Evolutionary conservation across 2,888 invertebrate genomes (phyloP).

Genomic region (Tetanocera ferruginea): DNA sequence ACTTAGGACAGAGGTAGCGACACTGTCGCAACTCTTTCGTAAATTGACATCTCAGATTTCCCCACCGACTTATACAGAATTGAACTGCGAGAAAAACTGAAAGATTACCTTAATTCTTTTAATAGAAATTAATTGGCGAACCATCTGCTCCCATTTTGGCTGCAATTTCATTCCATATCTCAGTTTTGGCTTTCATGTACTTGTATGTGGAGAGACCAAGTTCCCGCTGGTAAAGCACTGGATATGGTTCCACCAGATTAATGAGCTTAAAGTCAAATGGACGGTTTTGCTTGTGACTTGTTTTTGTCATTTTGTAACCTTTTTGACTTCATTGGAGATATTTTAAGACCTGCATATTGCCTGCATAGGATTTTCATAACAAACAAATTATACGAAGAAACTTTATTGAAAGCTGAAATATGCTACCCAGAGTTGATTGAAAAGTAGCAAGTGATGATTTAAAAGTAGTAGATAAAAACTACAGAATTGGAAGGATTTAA

Average conservation of each 20-base stretch:
- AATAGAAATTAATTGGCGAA: conserved; percentile 31
- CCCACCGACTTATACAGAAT: conserved; percentile 63
- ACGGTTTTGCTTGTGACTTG: conserved; percentile 63
- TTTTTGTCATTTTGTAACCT: conserved; percentile 47
- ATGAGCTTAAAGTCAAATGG: conserved; percentile 64
- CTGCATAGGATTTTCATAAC: not conserved
- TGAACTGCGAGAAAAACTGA: conserved; percentile 50
- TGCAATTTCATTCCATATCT: conserved; percentile 59
- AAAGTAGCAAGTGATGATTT: no score
- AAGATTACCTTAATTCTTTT: no score
- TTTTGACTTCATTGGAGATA: not conserved
- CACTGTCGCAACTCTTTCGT: conserved; percentile 58
- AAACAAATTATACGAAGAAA: not conserved
- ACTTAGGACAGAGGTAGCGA: conserved; percentile 50
- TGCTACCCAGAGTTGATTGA: no score
- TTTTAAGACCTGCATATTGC: not conserved
- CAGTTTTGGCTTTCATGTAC: conserved; percentile 59
- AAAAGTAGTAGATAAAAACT: no score
- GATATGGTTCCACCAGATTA: conserved; percentile 59
- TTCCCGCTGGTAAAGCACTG: conserved; percentile 57
- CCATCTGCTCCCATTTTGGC: conserved; percentile 55
- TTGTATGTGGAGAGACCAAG: conserved; percentile 60
- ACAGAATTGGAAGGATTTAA: no score
- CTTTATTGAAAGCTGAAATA: no score
- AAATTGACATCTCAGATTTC: conserved; percentile 61